Percentiles rank a stretch among this genome's conserved stretches.
These are phyloP conservation scores for Ctena decussata DNA, from an alignment of 2,888 invertebrate genomes.

Conservation along the genomic window DNA sequence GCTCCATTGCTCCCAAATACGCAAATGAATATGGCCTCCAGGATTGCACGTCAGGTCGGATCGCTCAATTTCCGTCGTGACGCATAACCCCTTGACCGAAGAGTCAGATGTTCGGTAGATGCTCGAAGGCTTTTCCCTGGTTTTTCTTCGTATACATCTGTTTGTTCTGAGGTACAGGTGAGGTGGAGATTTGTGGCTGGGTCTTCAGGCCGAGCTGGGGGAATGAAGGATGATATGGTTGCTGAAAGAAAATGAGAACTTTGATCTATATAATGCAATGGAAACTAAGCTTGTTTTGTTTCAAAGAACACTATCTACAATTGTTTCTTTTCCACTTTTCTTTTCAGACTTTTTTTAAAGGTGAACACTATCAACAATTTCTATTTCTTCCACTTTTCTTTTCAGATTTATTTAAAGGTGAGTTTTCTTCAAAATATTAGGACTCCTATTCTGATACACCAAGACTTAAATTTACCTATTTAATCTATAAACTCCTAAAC, in stretches of 20 bases:
- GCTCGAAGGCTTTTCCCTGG: constrained; percentile 56
- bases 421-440: no score
- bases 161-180: constrained; percentile 76
- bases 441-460: no score
- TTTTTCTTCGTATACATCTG: constrained; percentile 60
- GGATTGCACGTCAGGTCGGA: constrained; percentile 66
- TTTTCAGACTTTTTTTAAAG: no score
- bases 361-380: no score
- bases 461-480: no score
- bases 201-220: constrained; percentile 54
- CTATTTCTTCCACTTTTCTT: no score
- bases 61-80: constrained; percentile 77
- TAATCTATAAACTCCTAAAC: no score
- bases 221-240: constrained; percentile 61
- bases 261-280: no score
- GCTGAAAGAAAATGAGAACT: constrained; percentile 62
- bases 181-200: constrained; percentile 67
- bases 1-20: constrained; percentile 74
- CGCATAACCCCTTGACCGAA: constrained; percentile 85
- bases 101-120: constrained; percentile 84
- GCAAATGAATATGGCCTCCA: constrained; percentile 76
- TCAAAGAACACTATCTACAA: no score
- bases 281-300: no score
- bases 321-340: no score
- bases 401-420: no score